phyloP scores from a whole-genome alignment of 1,140 invertebrate species.

The Macrobrachium nipponense region DNA sequence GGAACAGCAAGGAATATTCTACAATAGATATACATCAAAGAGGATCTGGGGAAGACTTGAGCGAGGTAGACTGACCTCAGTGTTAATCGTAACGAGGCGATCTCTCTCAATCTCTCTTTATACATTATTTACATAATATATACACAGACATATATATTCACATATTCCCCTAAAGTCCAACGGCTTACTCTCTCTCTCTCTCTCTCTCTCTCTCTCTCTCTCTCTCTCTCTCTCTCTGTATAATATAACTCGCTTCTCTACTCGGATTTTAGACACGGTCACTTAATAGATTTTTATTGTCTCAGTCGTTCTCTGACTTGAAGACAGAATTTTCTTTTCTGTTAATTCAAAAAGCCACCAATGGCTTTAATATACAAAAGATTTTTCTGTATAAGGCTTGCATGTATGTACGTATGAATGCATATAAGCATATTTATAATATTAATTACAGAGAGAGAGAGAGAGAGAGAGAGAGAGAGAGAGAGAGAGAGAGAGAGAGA shows the following conservation, averaged over 20 bases:
- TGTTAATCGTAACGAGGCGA: no score
- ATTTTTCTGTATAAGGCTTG: not conserved
- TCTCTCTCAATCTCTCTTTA: no score
- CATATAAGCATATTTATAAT: constrained; percentile 4
- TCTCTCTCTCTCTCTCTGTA: not conserved
- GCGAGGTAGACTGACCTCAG: no score
- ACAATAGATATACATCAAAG: no score
- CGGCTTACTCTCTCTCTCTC: not conserved
- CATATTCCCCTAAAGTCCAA: not conserved
- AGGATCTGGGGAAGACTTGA: no score
- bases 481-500: constrained; percentile 33
- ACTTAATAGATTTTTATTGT: not conserved
- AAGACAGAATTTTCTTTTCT: no score
- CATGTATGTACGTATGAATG: constrained; percentile 10
- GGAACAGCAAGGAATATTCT: not conserved
- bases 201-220: not conserved
- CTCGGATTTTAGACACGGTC: not conserved
- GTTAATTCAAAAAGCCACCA: no score
- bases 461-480: constrained; percentile 16
- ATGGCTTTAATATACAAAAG: no score
- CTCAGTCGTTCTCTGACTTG: not conserved
- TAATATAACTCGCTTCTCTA: not conserved
- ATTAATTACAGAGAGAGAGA: not conserved
- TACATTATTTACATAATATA: constrained; percentile 1
- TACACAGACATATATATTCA: not conserved